Conservation (phyloP, 2,113 vertebrate genomes). For the Tichodroma muraria region DNA sequence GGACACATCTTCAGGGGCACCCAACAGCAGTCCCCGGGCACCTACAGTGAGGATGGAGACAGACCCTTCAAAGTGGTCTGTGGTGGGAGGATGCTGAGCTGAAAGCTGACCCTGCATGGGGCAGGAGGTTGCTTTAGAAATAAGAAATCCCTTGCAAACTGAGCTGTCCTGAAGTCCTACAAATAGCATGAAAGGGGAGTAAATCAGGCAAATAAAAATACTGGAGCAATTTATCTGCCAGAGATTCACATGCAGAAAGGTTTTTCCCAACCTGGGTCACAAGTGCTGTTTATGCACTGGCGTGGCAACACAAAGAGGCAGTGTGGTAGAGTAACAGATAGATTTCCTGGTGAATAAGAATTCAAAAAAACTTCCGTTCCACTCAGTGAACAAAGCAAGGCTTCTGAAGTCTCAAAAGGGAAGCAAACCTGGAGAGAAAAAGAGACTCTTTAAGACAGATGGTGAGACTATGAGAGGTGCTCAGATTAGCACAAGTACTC, state of each 20-base stretch:
- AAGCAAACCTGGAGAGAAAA: neutral
- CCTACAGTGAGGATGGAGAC: neutral
- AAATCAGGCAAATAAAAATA: neutral
- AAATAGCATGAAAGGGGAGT: neutral
- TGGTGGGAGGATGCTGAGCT: neutral
- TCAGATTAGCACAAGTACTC: neutral
- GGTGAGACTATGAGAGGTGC: neutral
- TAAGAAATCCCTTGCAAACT: neutral
- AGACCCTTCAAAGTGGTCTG: neutral
- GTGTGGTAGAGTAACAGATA: neutral
- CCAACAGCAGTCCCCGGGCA: accelerated
- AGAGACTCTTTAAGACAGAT: neutral
- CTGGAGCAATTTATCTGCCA: neutral
- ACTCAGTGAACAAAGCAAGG: neutral
- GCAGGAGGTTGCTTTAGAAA: neutral
- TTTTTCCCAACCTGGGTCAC: neutral
- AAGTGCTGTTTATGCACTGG: neutral
- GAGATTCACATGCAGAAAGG: neutral
- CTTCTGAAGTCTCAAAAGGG: neutral
- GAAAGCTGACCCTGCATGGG: neutral
- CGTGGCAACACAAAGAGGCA: neutral
- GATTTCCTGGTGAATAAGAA: neutral
- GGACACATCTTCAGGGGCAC: neutral
- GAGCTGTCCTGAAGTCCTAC: neutral
- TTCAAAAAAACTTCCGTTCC: neutral